Conservation (phyloP, 2,113 vertebrate genomes). For the Semicossyphus pulcher region DNA sequence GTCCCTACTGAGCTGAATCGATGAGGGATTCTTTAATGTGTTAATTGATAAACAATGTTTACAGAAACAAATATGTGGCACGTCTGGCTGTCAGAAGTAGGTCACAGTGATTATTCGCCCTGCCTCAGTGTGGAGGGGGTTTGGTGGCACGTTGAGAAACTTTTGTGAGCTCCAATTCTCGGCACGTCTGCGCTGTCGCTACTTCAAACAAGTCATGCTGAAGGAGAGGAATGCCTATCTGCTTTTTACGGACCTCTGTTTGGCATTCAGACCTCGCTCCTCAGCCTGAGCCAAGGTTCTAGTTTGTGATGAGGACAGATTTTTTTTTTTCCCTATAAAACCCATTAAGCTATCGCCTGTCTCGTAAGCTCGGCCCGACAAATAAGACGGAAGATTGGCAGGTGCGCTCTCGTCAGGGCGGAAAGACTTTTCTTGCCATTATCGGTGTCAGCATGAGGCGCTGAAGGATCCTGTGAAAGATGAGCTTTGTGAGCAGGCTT, state of each 20-base stretch:
- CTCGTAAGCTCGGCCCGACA: slow-evolving; percentile 36
- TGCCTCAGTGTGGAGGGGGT: too few relatives aligned
- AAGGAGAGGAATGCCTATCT: slow-evolving; percentile 59
- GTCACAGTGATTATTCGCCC: slow-evolving; percentile 33
- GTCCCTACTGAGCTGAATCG: background rate
- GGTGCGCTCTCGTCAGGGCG: slow-evolving; percentile 2
- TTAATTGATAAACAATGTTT: slow-evolving; percentile 41
- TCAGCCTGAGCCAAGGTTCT: slow-evolving; percentile 54
- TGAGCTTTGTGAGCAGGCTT: background rate
- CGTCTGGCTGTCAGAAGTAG: slow-evolving; percentile 39
- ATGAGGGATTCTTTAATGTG: background rate
- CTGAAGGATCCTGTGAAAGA: slow-evolving; percentile 43
- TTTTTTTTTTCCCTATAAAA: slow-evolving; percentile 35
- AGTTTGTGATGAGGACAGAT: slow-evolving; percentile 53
- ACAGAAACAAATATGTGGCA: background rate
- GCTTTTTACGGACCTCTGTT: slow-evolving; percentile 60
- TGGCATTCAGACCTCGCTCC: slow-evolving; percentile 64
- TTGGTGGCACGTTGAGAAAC: slow-evolving; percentile 43
- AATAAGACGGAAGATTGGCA: slow-evolving; percentile 52
- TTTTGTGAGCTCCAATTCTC: slow-evolving; percentile 53
- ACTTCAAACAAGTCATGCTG: slow-evolving; percentile 54
- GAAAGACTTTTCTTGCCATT: slow-evolving; percentile 26
- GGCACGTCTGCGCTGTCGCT: slow-evolving; percentile 52
- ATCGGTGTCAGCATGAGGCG: slow-evolving; percentile 40
- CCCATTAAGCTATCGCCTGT: slow-evolving; percentile 67